Conservation (phyloP, 2,888 invertebrate genomes). For the Drosophila peninsularis region DNA sequence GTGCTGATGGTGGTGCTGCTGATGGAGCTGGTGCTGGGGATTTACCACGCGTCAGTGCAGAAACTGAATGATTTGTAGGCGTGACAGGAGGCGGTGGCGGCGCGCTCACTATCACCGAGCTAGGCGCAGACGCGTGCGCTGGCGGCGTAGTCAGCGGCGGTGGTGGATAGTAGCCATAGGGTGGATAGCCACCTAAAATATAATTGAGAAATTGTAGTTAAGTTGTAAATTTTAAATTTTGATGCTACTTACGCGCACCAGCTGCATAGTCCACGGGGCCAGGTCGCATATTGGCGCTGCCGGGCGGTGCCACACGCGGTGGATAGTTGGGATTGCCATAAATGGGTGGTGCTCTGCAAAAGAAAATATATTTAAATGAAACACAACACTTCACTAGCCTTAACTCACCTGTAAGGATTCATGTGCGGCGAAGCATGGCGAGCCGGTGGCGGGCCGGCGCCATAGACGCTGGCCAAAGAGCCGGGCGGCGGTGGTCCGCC, state of each 20-base stretch:
- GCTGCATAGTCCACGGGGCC: slow-evolving; percentile 77
- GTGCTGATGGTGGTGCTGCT: slow-evolving; percentile 23
- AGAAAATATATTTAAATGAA: not conserved
- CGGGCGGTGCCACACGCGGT: slow-evolving; percentile 77
- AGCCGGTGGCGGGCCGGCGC: slow-evolving; percentile 78
- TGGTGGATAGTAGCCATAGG: slow-evolving; percentile 83
- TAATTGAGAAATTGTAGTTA: not conserved
- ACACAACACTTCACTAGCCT: not conserved
- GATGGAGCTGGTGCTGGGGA: slow-evolving; percentile 44
- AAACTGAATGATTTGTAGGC: slow-evolving; percentile 81
- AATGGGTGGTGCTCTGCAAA: slow-evolving; percentile 77
- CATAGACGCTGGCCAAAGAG: slow-evolving; percentile 49
- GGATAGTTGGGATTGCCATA: slow-evolving; percentile 83
- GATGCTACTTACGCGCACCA: slow-evolving; percentile 76
- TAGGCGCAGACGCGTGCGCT: slow-evolving; percentile 63
- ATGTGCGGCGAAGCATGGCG: slow-evolving; percentile 82
- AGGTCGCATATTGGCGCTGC: slow-evolving; percentile 66
- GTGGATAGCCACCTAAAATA: slow-evolving; percentile 68
- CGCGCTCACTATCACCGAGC: slow-evolving; percentile 78
- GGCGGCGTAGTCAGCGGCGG: slow-evolving; percentile 77
- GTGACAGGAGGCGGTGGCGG: slow-evolving; percentile 69
- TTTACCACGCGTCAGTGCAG: slow-evolving; percentile 66
- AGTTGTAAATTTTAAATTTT: not conserved
- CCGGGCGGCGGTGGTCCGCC: slow-evolving; percentile 51
- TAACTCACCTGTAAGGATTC: slow-evolving; percentile 81